These are phyloP conservation scores for Drosophila triauraria DNA, from an alignment of 1,140 invertebrate species.

Conservation along the genomic window DNA sequence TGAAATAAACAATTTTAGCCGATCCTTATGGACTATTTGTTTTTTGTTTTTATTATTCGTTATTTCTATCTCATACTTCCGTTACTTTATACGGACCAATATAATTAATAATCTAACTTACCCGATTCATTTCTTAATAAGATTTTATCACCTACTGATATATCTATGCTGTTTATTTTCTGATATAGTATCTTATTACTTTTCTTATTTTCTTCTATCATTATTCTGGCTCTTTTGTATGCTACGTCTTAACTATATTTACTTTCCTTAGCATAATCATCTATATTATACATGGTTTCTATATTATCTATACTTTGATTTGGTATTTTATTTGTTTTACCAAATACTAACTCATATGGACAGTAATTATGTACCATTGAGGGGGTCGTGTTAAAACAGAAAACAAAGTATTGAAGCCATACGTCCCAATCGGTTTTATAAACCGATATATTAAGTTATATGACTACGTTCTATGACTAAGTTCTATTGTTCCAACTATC, in stretches of 20 bases:
- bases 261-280: too few species aligned
- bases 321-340: conserved; percentile 19
- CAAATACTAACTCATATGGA: conserved; percentile 9
- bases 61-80: background rate
- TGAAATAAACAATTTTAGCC: too few species aligned
- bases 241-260: too few species aligned
- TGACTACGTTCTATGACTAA: too few species aligned
- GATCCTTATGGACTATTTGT: too few species aligned
- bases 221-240: too few species aligned
- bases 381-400: conserved; percentile 16
- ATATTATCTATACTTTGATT: background rate
- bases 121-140: background rate
- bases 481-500: too few species aligned
- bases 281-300: too few species aligned
- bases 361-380: background rate
- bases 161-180: background rate
- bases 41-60: too few species aligned
- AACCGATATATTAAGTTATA: background rate
- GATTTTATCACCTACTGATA: conserved; percentile 1
- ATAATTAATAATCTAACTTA: conserved; percentile 2
- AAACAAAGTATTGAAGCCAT: background rate
- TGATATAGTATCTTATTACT: background rate
- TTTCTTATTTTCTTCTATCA: too few species aligned
- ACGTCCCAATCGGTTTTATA: conserved; percentile 26
- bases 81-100: conserved; percentile 1